Percentiles rank a stretch among this genome's conserved stretches.
phyloP scores from a whole-genome alignment of 2,113 vertebrate species.

The Accipiter virgatus region DNA sequence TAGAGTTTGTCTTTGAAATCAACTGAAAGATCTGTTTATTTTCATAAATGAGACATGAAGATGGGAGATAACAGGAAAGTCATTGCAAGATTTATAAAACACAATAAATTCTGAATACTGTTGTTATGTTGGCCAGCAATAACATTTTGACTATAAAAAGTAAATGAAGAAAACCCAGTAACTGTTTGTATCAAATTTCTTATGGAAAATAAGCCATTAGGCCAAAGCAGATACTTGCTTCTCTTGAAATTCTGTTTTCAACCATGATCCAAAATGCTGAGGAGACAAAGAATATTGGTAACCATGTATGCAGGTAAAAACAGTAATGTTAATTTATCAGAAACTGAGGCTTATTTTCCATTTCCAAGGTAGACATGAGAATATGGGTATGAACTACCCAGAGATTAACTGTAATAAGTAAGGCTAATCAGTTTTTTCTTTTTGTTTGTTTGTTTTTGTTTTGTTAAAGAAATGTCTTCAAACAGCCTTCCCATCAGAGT shows the following conservation, averaged over 20 bases:
- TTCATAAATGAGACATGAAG: not conserved
- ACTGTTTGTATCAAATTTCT: not conserved
- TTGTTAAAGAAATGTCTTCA: not conserved
- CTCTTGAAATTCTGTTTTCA: not conserved
- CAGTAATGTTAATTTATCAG: not conserved
- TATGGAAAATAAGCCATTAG: not conserved
- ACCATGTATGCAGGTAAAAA: not conserved
- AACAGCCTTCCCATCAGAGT: not conserved
- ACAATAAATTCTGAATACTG: not conserved
- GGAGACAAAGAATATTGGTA: not conserved
- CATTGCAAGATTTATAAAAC: not conserved
- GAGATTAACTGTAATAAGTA: not conserved
- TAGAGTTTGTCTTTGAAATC: not conserved
- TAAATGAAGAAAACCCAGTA: not conserved
- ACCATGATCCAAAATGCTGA: not conserved
- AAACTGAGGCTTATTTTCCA: not conserved
- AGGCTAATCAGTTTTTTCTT: not conserved
- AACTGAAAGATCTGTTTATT: not conserved
- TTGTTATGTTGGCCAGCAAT: not conserved
- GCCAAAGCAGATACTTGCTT: not conserved
- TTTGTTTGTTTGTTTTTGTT: no score
- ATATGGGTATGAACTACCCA: not conserved
- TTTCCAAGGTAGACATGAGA: not conserved
- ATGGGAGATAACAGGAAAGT: not conserved
- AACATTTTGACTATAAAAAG: slow-evolving; percentile 5